phyloP scores from a whole-genome alignment of 2,888 invertebrate genomes.

The Sphinx pinastri region DNA sequence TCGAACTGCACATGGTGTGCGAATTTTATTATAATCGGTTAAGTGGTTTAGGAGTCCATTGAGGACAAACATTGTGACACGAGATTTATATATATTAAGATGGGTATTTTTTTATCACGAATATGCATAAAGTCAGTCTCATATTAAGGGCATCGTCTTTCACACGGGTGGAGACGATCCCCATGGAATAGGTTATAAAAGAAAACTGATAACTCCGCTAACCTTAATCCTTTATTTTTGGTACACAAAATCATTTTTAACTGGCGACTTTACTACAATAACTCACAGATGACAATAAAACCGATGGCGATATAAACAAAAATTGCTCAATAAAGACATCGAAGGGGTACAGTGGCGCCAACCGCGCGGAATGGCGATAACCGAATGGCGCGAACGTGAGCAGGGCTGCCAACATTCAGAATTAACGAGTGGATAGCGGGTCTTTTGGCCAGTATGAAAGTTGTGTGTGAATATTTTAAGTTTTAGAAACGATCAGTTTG shows the following conservation, averaged over 20 bases:
- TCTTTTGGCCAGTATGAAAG: background rate
- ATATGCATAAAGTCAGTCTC: too few species aligned
- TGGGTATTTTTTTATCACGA: too few species aligned
- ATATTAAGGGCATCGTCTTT: too few species aligned
- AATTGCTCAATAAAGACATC: conserved; percentile 60
- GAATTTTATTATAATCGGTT: too few species aligned
- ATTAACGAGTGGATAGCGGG: background rate
- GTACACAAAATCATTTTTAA: conserved; percentile 5
- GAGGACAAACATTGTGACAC: too few species aligned
- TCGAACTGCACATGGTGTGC: too few species aligned
- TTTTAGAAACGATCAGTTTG: too few species aligned
- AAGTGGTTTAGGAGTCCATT: too few species aligned
- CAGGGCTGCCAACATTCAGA: conserved; percentile 40
- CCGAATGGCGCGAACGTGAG: conserved; percentile 43
- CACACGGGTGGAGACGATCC: too few species aligned
- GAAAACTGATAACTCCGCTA: too few species aligned
- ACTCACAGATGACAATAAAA: conserved; percentile 53
- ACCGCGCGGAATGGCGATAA: conserved; percentile 62
- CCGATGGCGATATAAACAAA: conserved; percentile 53
- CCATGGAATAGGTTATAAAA: too few species aligned
- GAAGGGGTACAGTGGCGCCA: conserved; percentile 51
- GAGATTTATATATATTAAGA: too few species aligned
- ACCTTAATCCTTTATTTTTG: background rate
- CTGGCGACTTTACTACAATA: conserved; percentile 42
- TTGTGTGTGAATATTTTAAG: background rate